Evolutionary conservation across 2,797 vertebrate species (phyloP), one percentile per base, ranked within the genome.

Genomic region (Acridotheres tristis): DNA sequence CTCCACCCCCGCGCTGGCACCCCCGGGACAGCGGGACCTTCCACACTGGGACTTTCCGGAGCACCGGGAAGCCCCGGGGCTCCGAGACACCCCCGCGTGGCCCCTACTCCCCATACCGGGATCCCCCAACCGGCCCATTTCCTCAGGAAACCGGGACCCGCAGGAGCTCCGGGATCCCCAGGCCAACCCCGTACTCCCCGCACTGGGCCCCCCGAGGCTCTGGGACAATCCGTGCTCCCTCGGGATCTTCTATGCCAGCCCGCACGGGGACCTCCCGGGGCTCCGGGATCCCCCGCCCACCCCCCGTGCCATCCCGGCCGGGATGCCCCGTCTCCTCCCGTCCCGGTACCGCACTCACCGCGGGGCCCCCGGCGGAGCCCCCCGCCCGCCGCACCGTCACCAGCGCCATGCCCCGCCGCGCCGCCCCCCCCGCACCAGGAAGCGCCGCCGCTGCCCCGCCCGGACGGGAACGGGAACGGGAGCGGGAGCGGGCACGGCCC

Each of bases 321-420:
- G 14, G 30, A 17, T 26, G 29, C 16, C 55, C 47, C 20, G 8
- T 15, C 23, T 32, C 32, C 21, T 36, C 20, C 45, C 19, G 11
- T 6, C 53, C 36, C 27, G 47, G 54, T 30, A 43, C 86, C 81
- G 57, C 67, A 93, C 97, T 98, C 94, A 97, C 97, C 97, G 92
- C 42, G 74, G 95, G 71, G 85, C 59, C 89, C 74, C 76, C 53
- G 95, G 96, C 42, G 95, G 88, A 84, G 78, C 86, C 96, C 95
- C 96, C 96, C 61, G 91, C 92, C 94, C 62, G 93, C 96, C 27
- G 96, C 71, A 98, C 97, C 18, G 97, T 98, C 54, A 98, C 97
- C 91, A 98, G 92, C 77, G 97, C 97, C 97, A 98, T 98, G 90
- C 59, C 77, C 78, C 69, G 59, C 88, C 66, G 68, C 45, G 43